Evolutionary conservation across 2,888 invertebrate genomes (phyloP), one percentile per base, ranked within the genome.

Genomic region (Xanthorhoe designata): DNA sequence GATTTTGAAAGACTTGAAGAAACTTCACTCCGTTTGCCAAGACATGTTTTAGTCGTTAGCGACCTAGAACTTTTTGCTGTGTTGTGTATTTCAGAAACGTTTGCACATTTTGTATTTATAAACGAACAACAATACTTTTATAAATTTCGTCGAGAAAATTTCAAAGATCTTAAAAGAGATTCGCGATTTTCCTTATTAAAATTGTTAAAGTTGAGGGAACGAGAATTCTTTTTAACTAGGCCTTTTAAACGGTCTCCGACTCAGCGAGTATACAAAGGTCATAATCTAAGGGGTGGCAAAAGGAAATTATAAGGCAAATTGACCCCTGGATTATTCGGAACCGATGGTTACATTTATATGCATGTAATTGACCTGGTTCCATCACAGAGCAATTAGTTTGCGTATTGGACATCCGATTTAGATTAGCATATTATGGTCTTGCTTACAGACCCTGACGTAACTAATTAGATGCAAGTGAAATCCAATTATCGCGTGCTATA

Each of bases 231-330:
- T 76, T 75, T 76, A 82, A 79, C 76, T 78, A 78, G 76, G 76
- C 76, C 78, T 82, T 82, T 78, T 77, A 76, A 78, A 77, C 66
- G 70, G 73, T 73, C 72, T 81, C 79, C 78, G 77, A 77, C 76
- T 73, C 72, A 69, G 61, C 64, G 65, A 72, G 74, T 68, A 75
- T 74, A 77, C 76, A 79, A 78, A 82, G 79, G 76, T 74, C 72
- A 78, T 81, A 78, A 81, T 80, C 74, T 77, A 70, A 73, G 67
- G 74, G 71, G 69, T 77, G 64, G 71, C 75, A 77, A 76, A 76
- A 70, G 66, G 66, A 80, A 78, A 79, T 78, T 76, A 74, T 71
- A 76, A 71, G 73, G 69, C 54, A 67, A 68, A 59, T 68, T 77
- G 72, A 72, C 75, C 71, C 69, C 68, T 69, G 66, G 50, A 64